Evolutionary conservation across 2,797 vertebrate species (phyloP).

Genomic region (Bovichtus diacanthus): DNA sequence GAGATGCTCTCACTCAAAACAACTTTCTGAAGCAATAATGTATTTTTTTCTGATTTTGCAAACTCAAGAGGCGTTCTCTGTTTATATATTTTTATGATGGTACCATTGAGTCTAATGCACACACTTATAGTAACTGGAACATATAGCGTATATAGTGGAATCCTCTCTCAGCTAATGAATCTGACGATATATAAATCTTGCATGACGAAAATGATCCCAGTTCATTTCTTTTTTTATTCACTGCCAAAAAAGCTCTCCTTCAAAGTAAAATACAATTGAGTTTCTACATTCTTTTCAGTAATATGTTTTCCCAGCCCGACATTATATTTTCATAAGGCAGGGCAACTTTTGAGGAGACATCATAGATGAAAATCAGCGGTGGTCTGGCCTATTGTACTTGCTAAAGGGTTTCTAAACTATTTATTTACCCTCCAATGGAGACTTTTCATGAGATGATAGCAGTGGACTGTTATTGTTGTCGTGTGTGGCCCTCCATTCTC

Average conservation of each 20-base stretch:
- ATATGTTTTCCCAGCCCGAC: conserved; percentile 17
- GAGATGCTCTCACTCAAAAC: conserved; percentile 35
- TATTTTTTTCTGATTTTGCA: conserved; percentile 19
- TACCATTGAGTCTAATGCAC: conserved; percentile 35
- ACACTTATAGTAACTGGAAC: conserved; percentile 28
- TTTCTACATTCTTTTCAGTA: conserved; percentile 40
- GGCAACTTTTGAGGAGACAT: conserved; percentile 61
- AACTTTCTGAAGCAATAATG: conserved; percentile 33
- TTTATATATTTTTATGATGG: conserved; percentile 20
- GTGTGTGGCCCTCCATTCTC: conserved; percentile 74
- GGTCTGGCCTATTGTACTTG: conserved; percentile 65
- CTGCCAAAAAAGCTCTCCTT: conserved; percentile 25
- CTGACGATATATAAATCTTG: conserved; percentile 47
- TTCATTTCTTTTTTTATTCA: conserved; percentile 35
- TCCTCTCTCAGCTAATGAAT: conserved; percentile 49
- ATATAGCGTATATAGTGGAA: conserved; percentile 12
- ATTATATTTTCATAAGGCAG: conserved; percentile 56
- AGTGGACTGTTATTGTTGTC: conserved; percentile 68
- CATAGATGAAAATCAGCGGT: conserved; percentile 66
- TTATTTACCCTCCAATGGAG: conserved; percentile 76
- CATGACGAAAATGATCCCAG: conserved; percentile 33
- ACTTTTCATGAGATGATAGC: conserved; percentile 73
- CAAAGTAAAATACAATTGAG: conserved; percentile 44
- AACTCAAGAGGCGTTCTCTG: conserved; percentile 41
- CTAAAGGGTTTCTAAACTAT: conserved; percentile 75